Conservation (phyloP, 2,797 vertebrate genomes). For the Gephyroberyx darwinii region DNA sequence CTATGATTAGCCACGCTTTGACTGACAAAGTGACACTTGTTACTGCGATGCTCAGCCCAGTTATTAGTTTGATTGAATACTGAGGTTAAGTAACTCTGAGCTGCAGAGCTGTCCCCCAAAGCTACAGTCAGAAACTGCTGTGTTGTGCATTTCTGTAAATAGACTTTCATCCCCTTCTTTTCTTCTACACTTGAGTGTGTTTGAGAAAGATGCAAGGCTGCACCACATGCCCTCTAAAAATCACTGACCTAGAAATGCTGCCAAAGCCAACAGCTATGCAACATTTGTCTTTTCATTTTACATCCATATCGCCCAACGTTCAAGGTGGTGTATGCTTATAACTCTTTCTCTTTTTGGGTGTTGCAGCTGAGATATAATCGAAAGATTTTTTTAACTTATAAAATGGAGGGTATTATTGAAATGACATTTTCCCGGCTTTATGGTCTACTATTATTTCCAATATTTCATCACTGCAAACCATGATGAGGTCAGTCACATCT, state of each 20-base stretch:
- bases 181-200: not conserved
- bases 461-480: not conserved
- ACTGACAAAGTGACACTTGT: constrained; percentile 31
- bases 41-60: constrained; percentile 13
- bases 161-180: constrained; percentile 1
- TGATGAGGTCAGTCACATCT: not conserved
- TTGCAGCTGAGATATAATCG: not conserved
- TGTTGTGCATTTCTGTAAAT: constrained; percentile 29
- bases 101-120: constrained; percentile 20
- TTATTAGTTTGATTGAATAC: constrained; percentile 49
- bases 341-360: not conserved
- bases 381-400: not conserved
- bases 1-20: constrained; percentile 50
- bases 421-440: not conserved
- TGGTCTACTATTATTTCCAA: not conserved
- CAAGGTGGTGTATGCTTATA: not conserved
- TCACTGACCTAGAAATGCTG: constrained; percentile 36
- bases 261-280: constrained; percentile 26
- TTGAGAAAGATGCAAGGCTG: constrained; percentile 34
- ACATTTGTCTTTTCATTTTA: constrained; percentile 14
- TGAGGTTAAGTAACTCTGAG: constrained; percentile 37
- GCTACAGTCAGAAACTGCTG: constrained; percentile 40
- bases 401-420: constrained; percentile 1
- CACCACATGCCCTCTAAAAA: constrained; percentile 28
- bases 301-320: not conserved